Evolutionary conservation across 2,113 vertebrate genomes (phyloP), one percentile per base, ranked within the genome.

Genomic region (Mesoclemmys tuberculata): DNA sequence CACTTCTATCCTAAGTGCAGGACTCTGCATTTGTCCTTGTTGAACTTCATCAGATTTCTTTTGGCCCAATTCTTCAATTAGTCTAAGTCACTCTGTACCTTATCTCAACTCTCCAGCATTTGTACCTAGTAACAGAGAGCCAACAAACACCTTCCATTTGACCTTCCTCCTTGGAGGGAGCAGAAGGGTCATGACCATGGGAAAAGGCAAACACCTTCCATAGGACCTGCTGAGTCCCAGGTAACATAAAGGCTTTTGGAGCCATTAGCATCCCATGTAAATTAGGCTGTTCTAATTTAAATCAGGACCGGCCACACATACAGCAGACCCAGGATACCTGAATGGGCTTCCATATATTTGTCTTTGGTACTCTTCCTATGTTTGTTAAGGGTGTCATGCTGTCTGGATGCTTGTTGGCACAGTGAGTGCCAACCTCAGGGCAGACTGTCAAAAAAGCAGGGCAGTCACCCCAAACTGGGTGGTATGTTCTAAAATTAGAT

Each of bases 221-320:
- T 44, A 75, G 10, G 19, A 21, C 10, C 38, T 41, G 21, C 68
- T 74, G 68, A 74, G 38, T 11, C 12, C 52, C 52, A 54, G 52
- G 24, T 38, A 26, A 27, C 79, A 27, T 54, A 81, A 38, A n/a
- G 51, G n/a, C n/a, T 38, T 38, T 71, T n/a, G 68, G 35, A 38
- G n/a, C 52, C n/a, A 54, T 54, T 54, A 38, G 22, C n/a, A 80
- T 35, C 35, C 51, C 22, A 14, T 10, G 13, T 54, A 41, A 1
- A 3, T 55, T 16, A 4, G 38, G 9, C 3, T 2, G 13, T 8
- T 51, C 41, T 13, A 0, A 0, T 8, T 58, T 24, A n/a, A 3
- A 35, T 91, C 29, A 52, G 68, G 46, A 16, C 58, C 84, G 35
- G 80, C n/a, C 27, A 55, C 52, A 52, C 31, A 4, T n/a, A 52